phyloP scores from a whole-genome alignment of 2,888 invertebrate species.

The Lithophane socia region DNA sequence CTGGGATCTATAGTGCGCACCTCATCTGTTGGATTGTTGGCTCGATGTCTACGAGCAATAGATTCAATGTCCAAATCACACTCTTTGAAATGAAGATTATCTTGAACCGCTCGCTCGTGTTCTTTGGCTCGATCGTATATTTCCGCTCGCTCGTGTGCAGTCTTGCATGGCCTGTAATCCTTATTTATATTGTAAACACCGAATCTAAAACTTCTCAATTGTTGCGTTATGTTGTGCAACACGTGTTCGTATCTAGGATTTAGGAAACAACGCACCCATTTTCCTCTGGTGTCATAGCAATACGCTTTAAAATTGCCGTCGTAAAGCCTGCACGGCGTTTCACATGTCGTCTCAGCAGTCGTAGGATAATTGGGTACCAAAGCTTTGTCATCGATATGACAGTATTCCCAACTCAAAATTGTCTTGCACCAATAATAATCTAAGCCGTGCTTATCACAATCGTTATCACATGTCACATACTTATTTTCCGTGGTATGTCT shows the following conservation, averaged over 20 bases:
- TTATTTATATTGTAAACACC: too few species aligned
- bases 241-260: too few species aligned
- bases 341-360: neutral
- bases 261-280: neutral
- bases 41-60: neutral
- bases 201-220: too few species aligned
- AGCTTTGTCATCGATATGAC: neutral
- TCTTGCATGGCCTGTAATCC: too few species aligned
- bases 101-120: too few species aligned
- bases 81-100: neutral
- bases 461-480: neutral
- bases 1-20: neutral
- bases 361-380: slow-evolving; percentile 3
- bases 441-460: neutral
- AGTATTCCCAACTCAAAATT: neutral
- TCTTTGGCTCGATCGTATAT: too few species aligned
- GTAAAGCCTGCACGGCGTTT: neutral
- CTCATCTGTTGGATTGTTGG: neutral
- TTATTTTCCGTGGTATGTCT: too few species aligned
- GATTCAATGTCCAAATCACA: neutral
- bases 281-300: neutral
- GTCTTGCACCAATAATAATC: neutral
- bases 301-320: neutral
- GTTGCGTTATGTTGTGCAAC: too few species aligned
- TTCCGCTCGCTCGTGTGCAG: too few species aligned